These are phyloP conservation scores for Grammomys dolichurus DNA, from an alignment of 2,113 vertebrate species.

Conservation along the genomic window DNA sequence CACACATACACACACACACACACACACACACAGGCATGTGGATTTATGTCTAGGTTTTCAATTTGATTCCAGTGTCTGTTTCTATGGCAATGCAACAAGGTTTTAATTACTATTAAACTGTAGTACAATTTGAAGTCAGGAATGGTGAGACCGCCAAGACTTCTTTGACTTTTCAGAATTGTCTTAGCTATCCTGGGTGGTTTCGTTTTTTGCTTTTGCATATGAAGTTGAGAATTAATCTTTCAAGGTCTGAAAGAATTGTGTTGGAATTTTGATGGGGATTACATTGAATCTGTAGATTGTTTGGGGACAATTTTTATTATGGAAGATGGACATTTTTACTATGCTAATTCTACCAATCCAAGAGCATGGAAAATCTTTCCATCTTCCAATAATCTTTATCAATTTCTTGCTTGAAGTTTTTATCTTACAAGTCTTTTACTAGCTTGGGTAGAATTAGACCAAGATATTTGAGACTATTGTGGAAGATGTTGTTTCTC, in stretches of 20 bases:
- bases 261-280: background rate
- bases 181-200: background rate
- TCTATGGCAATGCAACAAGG: too few relatives aligned
- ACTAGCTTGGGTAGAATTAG: background rate
- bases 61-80: background rate
- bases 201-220: background rate
- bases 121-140: background rate
- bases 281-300: background rate
- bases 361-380: background rate
- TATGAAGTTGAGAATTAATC: background rate
- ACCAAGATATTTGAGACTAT: background rate
- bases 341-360: background rate
- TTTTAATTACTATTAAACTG: background rate
- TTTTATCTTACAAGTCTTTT: background rate
- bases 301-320: background rate
- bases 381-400: too few relatives aligned
- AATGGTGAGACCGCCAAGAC: background rate
- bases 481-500: background rate
- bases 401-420: background rate
- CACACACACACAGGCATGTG: too few relatives aligned
- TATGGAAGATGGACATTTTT: background rate
- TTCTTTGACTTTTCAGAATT: background rate
- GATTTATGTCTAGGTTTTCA: background rate
- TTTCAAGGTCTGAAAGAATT: background rate
- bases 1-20: too few relatives aligned